These are phyloP conservation scores for Antennarius maculatus DNA, from an alignment of 2,797 vertebrate genomes.

Conservation along the genomic window DNA sequence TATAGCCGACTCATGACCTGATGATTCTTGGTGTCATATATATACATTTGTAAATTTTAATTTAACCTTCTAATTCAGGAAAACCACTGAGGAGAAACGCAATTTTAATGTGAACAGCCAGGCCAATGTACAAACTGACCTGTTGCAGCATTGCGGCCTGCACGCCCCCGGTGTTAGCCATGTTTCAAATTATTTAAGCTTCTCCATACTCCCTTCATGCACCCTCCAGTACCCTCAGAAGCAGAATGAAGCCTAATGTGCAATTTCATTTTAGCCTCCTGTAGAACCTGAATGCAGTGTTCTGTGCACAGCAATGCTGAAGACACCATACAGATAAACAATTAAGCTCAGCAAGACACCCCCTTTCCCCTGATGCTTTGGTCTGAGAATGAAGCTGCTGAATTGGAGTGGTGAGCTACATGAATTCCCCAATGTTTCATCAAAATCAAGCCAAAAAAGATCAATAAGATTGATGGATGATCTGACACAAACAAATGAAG, in stretches of 20 bases:
- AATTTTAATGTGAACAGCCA: too few relatives aligned
- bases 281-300: not conserved
- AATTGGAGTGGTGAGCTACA: slow-evolving; percentile 2
- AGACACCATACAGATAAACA: not conserved
- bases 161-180: too few relatives aligned
- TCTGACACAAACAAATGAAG: slow-evolving; percentile 36
- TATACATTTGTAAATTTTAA: too few relatives aligned
- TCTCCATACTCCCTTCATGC: not conserved
- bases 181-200: not conserved
- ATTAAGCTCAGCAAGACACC: not conserved
- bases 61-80: too few relatives aligned
- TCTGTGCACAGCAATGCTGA: not conserved
- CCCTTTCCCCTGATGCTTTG: not conserved
- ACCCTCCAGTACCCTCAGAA: not conserved
- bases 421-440: slow-evolving; percentile 7
- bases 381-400: slow-evolving; percentile 1
- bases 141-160: too few relatives aligned
- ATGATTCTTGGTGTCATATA: too few relatives aligned
- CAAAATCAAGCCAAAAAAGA: slow-evolving; percentile 9
- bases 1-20: too few relatives aligned
- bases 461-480: slow-evolving; percentile 37
- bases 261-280: not conserved
- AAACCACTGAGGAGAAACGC: too few relatives aligned
- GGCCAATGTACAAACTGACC: too few relatives aligned
- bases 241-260: not conserved